A percentile compares a stretch with the other conserved stretches of the same genome.
These are phyloP conservation scores for Saccopteryx leptura DNA, from an alignment of 2,113 vertebrate genomes.

Conservation along the genomic window DNA sequence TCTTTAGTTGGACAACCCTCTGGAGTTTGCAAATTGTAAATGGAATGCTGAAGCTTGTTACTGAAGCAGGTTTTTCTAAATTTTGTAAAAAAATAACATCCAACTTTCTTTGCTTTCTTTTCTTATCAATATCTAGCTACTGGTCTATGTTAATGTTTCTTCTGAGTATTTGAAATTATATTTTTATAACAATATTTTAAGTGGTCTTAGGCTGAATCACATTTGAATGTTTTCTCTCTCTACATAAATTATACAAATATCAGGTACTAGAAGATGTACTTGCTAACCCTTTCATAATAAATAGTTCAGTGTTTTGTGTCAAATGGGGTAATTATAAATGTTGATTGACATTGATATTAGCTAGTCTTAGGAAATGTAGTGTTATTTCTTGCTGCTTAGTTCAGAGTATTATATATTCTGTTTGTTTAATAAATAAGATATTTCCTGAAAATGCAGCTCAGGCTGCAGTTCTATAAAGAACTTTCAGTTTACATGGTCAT, in stretches of 20 bases:
- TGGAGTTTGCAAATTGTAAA: no score
- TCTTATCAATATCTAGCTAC: no score
- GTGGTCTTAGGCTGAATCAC: background rate
- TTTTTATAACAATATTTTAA: constrained; percentile 39
- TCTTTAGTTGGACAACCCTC: no score
- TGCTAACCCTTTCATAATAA: background rate
- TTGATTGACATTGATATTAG: constrained; percentile 41
- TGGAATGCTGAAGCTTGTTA: no score
- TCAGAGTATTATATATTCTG: constrained; percentile 25
- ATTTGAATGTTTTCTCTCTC: background rate
- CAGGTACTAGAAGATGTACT: background rate
- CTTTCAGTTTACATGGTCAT: constrained; percentile 31
- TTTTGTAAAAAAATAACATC: no score
- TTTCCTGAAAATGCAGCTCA: background rate
- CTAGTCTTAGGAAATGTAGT: constrained; percentile 23
- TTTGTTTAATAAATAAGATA: constrained; percentile 68
- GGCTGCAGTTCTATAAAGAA: constrained; percentile 39
- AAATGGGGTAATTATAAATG: constrained; percentile 36
- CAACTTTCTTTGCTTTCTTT: no score
- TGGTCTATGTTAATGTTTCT: background rate
- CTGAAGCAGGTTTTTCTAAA: no score
- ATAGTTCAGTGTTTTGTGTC: background rate
- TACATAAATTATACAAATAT: background rate
- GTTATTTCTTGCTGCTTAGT: background rate
- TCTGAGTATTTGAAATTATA: constrained; percentile 45